Evolutionary conservation across 92 coral and sea anemone genomes (phyloP).

Genomic region (Phenganax subtilis): DNA sequence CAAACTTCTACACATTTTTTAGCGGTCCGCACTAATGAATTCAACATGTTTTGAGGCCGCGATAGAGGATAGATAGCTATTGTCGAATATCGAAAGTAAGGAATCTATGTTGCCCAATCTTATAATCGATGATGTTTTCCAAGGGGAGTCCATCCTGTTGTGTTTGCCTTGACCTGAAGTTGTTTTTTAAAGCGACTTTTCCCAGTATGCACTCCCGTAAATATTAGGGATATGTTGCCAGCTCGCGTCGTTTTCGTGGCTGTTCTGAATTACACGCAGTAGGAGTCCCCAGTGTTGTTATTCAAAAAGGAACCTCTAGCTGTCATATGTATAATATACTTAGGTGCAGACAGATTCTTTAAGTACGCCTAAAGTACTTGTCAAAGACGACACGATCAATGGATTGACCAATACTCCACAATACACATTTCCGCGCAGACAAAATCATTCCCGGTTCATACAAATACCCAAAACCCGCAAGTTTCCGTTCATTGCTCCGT

Average conservation of each 20-base stretch:
- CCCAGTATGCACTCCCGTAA: conserved; percentile 31
- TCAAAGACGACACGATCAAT: conserved; percentile 3
- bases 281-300: conserved; percentile 26
- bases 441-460: too few species aligned
- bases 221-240: conserved; percentile 25
- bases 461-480: too few species aligned
- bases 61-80: background rate
- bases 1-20: conserved; percentile 21
- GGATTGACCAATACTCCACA: background rate
- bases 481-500: too few species aligned
- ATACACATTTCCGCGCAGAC: too few species aligned
- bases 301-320: conserved; percentile 38
- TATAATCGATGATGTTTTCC: background rate
- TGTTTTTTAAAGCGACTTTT: conserved; percentile 8
- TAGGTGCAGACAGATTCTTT: conserved; percentile 39
- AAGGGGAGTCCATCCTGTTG: too few species aligned
- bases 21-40: conserved; percentile 22
- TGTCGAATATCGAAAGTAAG: background rate
- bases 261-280: conserved; percentile 25
- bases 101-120: too few species aligned
- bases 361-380: conserved; percentile 41
- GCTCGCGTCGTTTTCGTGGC: background rate
- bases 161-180: conserved; percentile 23
- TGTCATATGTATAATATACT: conserved; percentile 11
- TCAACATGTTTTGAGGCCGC: conserved; percentile 23